Conservation (phyloP, 2,113 vertebrate species). For the Bucco capensis region DNA sequence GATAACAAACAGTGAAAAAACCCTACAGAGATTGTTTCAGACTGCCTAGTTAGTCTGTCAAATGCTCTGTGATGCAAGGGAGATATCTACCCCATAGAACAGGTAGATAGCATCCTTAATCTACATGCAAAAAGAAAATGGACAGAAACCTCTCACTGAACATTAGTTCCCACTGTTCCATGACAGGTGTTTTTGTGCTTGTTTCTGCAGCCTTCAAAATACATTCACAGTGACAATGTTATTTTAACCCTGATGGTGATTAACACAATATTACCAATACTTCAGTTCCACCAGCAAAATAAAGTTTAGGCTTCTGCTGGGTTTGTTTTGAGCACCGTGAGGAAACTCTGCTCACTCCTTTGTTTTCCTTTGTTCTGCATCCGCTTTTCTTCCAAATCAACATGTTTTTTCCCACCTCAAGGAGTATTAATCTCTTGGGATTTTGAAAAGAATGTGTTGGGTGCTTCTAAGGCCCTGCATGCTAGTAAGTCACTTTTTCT, state of each 20-base stretch:
- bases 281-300: background rate
- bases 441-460: background rate
- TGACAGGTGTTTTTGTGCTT: fast-evolving
- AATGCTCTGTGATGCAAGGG: background rate
- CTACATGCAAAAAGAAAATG: background rate
- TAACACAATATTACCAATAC: background rate
- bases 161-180: background rate
- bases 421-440: fast-evolving
- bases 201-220: background rate
- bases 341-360: background rate
- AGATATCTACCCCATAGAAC: background rate
- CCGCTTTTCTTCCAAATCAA: background rate
- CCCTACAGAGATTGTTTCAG: background rate
- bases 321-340: background rate
- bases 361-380: background rate
- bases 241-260: background rate
- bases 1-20: background rate
- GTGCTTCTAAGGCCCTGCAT: background rate
- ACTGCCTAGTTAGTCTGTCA: background rate
- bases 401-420: background rate
- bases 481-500: background rate
- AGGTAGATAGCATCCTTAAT: background rate
- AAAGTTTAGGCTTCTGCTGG: background rate
- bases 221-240: background rate
- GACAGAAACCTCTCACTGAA: background rate